phyloP scores from a whole-genome alignment of 2,113 vertebrate species.

The Guaruba guarouba region DNA sequence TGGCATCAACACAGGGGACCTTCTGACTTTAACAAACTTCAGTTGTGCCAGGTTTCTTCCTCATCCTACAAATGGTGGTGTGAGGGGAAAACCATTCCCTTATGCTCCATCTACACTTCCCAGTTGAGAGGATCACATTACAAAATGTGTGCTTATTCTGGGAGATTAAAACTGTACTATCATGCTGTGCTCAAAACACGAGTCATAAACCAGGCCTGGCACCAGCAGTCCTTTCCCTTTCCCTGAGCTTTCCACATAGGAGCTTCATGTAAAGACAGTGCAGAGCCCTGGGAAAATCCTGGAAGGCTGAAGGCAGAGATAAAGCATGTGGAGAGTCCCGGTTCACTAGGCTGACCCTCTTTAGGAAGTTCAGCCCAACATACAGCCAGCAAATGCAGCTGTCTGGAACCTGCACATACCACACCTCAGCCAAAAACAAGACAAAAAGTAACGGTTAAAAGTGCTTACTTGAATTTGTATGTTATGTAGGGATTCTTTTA shows the following conservation, averaged over 20 bases:
- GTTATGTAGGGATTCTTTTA: background rate
- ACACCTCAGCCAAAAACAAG: background rate
- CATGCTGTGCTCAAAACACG: background rate
- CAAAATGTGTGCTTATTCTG: background rate
- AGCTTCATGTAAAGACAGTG: background rate
- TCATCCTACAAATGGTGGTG: background rate
- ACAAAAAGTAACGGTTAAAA: background rate
- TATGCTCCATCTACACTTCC: background rate
- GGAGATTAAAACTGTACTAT: background rate
- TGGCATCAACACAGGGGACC: background rate
- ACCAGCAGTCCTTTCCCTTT: background rate
- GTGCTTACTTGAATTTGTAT: background rate
- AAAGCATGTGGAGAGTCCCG: background rate
- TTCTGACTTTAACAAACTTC: background rate
- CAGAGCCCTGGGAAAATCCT: background rate
- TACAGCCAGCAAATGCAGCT: background rate
- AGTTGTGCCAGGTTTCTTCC: background rate
- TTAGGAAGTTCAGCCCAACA: background rate
- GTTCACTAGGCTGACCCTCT: background rate
- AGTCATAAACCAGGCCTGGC: background rate
- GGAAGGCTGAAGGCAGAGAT: background rate
- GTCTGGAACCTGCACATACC: background rate
- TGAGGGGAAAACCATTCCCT: background rate
- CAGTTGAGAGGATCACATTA: rapidly evolving
- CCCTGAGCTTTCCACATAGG: background rate